Evolutionary conservation across 2,888 invertebrate species (phyloP).

Genomic region (Brachylomia viminalis): DNA sequence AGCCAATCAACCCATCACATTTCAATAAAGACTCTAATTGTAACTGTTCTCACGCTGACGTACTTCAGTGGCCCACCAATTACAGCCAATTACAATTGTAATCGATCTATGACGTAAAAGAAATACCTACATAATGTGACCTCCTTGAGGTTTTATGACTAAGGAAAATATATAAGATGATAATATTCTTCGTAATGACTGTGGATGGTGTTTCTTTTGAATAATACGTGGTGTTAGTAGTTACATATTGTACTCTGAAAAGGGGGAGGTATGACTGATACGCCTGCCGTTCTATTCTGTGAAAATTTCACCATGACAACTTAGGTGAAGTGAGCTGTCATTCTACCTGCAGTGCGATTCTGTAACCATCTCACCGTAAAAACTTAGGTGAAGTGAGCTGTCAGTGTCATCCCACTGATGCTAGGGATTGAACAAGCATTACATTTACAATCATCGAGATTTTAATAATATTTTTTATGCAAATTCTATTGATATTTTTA

Average conservation of each 20-base stretch:
- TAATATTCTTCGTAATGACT: slow-evolving; percentile 43
- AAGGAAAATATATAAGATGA: slow-evolving; percentile 53
- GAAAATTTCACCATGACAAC: no score
- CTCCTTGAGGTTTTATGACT: slow-evolving; percentile 44
- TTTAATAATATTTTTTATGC: no score
- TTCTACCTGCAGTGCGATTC: no score
- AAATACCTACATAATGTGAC: slow-evolving; percentile 59
- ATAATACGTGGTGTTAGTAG: slow-evolving; percentile 15
- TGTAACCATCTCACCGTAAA: no score
- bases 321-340: no score
- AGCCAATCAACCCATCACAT: slow-evolving; percentile 33
- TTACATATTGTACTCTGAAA: slow-evolving; percentile 24
- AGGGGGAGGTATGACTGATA: neutral
- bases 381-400: no score
- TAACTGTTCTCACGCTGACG: slow-evolving; percentile 73
- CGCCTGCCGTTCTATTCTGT: no score
- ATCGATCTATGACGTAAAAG: slow-evolving; percentile 78
- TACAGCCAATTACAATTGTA: slow-evolving; percentile 78
- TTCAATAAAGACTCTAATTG: slow-evolving; percentile 64
- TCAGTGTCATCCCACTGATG: no score
- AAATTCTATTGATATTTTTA: no score
- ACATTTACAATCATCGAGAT: no score
- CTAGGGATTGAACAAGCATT: no score
- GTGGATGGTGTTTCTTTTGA: slow-evolving; percentile 25
- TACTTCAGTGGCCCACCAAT: slow-evolving; percentile 63